A percentile compares a stretch with the other conserved stretches of the same genome.
These are phyloP conservation scores for Troilus luridus DNA, from an alignment of 2,888 invertebrate genomes.

Conservation along the genomic window DNA sequence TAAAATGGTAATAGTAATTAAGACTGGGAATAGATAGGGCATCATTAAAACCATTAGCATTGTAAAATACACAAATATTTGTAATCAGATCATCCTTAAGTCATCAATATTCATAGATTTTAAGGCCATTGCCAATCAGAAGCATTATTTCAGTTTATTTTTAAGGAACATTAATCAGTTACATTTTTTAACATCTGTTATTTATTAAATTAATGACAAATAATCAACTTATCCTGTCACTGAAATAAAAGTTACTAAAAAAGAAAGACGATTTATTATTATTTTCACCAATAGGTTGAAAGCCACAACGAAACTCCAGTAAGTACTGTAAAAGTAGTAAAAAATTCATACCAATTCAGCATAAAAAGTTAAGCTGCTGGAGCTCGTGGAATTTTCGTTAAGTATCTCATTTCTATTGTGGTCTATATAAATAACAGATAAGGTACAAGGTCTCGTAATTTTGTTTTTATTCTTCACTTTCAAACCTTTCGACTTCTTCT, in stretches of 20 bases:
- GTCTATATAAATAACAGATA: constrained; percentile 15
- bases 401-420: constrained; percentile 4
- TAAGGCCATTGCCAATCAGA: too few species aligned
- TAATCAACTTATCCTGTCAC: background rate
- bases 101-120: too few species aligned
- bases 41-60: too few species aligned
- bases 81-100: too few species aligned
- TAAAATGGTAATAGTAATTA: too few species aligned
- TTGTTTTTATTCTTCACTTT: background rate
- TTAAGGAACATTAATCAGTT: too few species aligned
- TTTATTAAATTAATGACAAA: background rate
- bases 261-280: too few species aligned
- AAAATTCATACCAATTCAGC: constrained; percentile 6
- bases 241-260: background rate
- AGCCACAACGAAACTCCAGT: background rate
- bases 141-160: too few species aligned
- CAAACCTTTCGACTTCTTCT: background rate
- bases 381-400: background rate
- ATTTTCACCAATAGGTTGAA: background rate
- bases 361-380: background rate
- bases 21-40: too few species aligned
- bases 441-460: background rate
- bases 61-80: too few species aligned
- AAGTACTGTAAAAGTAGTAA: background rate
- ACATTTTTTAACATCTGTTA: too few species aligned